Evolutionary conservation across 23 tunicate genomes (phyloP).

Genomic region (Halocynthia aurantium): DNA sequence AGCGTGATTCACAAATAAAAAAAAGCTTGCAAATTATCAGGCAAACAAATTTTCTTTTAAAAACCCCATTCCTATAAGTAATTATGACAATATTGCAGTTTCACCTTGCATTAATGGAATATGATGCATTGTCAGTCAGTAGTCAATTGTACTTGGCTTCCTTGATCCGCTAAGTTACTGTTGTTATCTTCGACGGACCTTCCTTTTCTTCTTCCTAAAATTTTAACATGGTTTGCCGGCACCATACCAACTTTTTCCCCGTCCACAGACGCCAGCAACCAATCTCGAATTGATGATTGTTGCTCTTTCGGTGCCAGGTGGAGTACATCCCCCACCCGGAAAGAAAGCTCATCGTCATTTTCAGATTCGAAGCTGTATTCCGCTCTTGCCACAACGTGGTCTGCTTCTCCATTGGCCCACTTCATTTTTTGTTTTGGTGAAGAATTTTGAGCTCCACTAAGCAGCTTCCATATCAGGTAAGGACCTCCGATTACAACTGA

Average conservation of each 20-base stretch:
- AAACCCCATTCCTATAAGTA: neutral
- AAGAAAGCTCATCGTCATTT: conserved; percentile 51
- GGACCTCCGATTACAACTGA: conserved; percentile 92
- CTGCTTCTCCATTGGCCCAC: conserved; percentile 81
- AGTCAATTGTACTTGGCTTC: no score
- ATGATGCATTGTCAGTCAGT: no score
- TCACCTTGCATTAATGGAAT: no score
- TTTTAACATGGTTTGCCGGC: conserved; percentile 74
- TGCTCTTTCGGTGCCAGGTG: conserved; percentile 70
- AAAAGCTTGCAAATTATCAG: no score
- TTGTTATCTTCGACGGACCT: neutral
- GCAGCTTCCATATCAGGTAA: conserved; percentile 74
- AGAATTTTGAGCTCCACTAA: conserved; percentile 21
- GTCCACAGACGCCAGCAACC: conserved; percentile 76
- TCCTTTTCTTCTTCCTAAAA: conserved; percentile 54
- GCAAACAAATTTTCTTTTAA: neutral
- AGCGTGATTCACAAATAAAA: no score
- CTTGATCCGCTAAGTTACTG: no score
- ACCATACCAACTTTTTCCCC: conserved; percentile 71
- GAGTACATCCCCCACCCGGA: conserved; percentile 58
- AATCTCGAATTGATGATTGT: conserved; percentile 59
- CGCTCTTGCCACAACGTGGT: conserved; percentile 81
- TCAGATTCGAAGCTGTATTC: conserved; percentile 68
- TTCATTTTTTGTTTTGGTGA: conserved; percentile 26
- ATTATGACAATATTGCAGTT: neutral